Base-by-base conservation (phyloP, 2,797 vertebrate genomes). In the Scolopax bukidnonensis region DNA sequence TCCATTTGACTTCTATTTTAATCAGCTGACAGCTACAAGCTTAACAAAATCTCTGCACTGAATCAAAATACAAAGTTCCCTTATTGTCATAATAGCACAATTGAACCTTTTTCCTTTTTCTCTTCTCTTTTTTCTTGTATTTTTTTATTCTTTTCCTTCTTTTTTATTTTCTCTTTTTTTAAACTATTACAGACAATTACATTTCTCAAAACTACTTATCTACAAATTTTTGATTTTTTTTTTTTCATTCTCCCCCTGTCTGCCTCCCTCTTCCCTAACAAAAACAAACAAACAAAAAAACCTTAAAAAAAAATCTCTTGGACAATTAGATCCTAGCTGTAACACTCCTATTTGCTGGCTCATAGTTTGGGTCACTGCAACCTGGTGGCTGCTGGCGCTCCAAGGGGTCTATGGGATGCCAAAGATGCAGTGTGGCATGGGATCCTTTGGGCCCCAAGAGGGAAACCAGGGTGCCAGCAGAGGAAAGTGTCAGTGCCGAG, bases 101-200 rank as follows among this genome's bases (percentile, higher is more conserved):
- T 1, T 25, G 23, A 36, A 54, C 1, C 2, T 4, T 13, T 19
- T 61, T 32, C 10, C 2, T 25, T 11, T 16, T 59, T 4, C 10
- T 11, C 1, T 41, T 40, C 36, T 33, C 51, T 59, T 25, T 47
- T 2, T 41, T 25, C 51, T 53, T 47, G 11, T 47, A 47, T 23
- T 47, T 48, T 48, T 47, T 9, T 17, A 2, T 10, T 21, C 43
- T 32, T 11, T 1, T 38, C n/a, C 47, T 28, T 10, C 5, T 48
- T 40, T 17, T 7, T 3, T 5, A 27, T 27, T 51, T 53, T 30
- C 28, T 36, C 13, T 5, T 24, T n/a, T 59, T n/a, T 47, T 2
- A 32, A 33, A 6, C 15, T 56, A 2, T 30, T 84, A 14, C 17
- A 71, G 41, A 43, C 30, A 68, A 87, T 59, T 6, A 12, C 27